Conservation (phyloP, 2,888 invertebrate genomes). For the Chrysolina oricalcia region DNA sequence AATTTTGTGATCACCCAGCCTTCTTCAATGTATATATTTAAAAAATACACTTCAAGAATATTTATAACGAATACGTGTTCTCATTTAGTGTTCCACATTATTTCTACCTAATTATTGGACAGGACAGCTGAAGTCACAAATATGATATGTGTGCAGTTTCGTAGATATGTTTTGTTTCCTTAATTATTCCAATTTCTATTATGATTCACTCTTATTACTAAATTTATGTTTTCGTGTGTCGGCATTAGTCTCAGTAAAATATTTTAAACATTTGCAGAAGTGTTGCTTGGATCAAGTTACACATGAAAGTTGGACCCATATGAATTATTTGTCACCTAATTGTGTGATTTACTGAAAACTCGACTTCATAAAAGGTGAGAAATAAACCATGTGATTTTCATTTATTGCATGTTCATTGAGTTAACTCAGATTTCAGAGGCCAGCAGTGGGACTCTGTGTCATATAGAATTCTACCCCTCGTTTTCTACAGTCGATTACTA, state of each 20-base stretch:
- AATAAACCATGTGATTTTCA: too few species aligned
- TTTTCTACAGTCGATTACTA: too few species aligned
- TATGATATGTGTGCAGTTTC: slow-evolving; percentile 68
- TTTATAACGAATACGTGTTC: slow-evolving; percentile 66
- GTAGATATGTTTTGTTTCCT: slow-evolving; percentile 51
- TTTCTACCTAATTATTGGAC: slow-evolving; percentile 69
- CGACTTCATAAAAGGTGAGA: too few species aligned
- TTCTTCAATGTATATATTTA: slow-evolving; percentile 65
- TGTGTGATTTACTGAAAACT: too few species aligned
- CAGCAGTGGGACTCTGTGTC: too few species aligned
- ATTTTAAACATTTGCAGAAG: not conserved
- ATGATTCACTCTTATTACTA: slow-evolving; percentile 30
- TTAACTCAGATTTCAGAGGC: too few species aligned
- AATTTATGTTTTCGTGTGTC: not conserved
- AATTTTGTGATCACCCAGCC: slow-evolving; percentile 35
- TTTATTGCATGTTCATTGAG: too few species aligned
- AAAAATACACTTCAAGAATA: slow-evolving; percentile 69
- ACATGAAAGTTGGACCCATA: too few species aligned
- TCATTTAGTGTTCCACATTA: slow-evolving; percentile 57
- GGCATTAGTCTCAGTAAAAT: not conserved
- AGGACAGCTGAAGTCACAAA: slow-evolving; percentile 70
- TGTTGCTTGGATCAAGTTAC: too few species aligned
- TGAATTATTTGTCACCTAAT: too few species aligned
- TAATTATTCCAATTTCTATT: slow-evolving; percentile 23
- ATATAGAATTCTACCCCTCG: too few species aligned